Percentiles rank a stretch among this genome's conserved stretches.
Conservation (phyloP, 2,797 vertebrate genomes). For the Spheniscus humboldti region DNA sequence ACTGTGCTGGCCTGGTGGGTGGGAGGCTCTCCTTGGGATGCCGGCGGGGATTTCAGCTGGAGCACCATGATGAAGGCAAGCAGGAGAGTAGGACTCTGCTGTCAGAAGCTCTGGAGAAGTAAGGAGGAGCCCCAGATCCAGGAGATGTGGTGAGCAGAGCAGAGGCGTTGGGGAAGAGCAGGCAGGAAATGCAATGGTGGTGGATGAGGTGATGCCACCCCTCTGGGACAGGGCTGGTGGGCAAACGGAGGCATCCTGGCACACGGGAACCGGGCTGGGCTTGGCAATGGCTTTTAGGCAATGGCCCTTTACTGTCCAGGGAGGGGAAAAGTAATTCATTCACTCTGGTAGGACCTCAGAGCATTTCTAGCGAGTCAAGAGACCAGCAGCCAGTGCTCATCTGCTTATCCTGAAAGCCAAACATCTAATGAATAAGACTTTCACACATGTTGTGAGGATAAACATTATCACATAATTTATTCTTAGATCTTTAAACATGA, state of each 20-base stretch:
- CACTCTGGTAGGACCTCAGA: not conserved
- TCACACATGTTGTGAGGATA: not conserved
- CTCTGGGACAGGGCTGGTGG: not conserved
- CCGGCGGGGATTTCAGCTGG: not conserved
- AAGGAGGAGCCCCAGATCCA: not conserved
- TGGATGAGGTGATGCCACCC: not conserved
- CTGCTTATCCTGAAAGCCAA: not conserved
- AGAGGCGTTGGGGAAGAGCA: not conserved
- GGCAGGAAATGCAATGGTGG: not conserved
- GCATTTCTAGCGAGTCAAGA: not conserved
- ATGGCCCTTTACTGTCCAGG: not conserved
- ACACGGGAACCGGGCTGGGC: not conserved
- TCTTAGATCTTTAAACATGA: not conserved
- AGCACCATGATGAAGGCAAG: not conserved
- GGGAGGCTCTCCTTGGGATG: not conserved
- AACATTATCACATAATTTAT: slow-evolving; percentile 3
- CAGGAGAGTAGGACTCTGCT: not conserved
- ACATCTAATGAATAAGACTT: not conserved
- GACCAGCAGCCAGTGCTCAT: not conserved
- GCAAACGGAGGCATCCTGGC: not conserved
- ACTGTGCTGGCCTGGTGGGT: not conserved
- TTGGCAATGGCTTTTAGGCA: fast-evolving
- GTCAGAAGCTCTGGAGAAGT: not conserved
- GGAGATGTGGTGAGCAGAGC: not conserved
- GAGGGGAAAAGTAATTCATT: not conserved